Evolutionary conservation across 1,140 invertebrate genomes (phyloP), one percentile per base, ranked within the genome.

Genomic region (Stegodyphus dumicola): DNA sequence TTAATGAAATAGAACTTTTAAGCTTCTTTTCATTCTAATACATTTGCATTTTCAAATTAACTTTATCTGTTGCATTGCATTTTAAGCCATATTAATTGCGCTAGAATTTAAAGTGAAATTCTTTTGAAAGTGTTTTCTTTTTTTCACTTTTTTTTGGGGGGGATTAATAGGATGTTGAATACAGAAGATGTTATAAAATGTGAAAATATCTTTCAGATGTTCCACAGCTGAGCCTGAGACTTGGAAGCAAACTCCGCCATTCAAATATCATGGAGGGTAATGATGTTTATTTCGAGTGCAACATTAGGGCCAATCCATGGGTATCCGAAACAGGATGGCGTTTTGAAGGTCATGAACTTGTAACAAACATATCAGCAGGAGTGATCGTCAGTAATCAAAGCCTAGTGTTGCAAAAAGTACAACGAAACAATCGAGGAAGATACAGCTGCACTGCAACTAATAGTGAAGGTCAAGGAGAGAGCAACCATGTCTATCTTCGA

Each of bases 231-330:
- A 88, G 65, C 18, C 73, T 88, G 7, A 78, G 87, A 33, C 54
- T 88, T 6, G 87, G 87, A 49, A 88, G 85, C 75, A 88, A 88
- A 48, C 54, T 88, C 5, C 78, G 87, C 1, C 86, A 87, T 71
- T 81, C 86, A 11, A 86, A 88, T 11, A 88, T 88, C 49, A 74
- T 90, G 60, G 93, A 93, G 88, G 95, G 95, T 7, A 94, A 95
- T 67, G 95, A 96, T 90, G 95, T 97, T 69, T 96, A 96, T 90
- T 95, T 97, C 88, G 96, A 96, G 90, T 96, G 95, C 90, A 95
- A 94, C 89, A 95, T 97, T 86, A 94, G 94, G 90, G 94, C 95
- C 15, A 96, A 96, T 91, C 95, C 96, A 1, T 94, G 94, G 89
- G 93, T 93, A n/a, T 94, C 95, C 89, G 94, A 94, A 89, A 93